Conservation (phyloP, 2,888 invertebrate species). For the Auanema sp. region DNA sequence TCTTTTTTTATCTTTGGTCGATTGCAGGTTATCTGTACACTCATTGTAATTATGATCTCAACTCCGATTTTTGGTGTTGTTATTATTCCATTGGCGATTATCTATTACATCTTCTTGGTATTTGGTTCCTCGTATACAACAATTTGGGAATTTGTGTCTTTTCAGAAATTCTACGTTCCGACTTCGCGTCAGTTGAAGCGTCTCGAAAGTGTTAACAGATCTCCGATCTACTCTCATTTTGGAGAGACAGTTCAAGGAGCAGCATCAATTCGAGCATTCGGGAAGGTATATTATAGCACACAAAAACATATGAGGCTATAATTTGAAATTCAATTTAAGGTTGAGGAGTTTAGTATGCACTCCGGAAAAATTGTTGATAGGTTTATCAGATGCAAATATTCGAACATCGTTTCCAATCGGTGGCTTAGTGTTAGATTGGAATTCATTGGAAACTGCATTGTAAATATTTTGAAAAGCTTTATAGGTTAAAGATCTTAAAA, state of each 20-base stretch:
- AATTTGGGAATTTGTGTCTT: slow-evolving; percentile 12
- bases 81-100: slow-evolving; percentile 44
- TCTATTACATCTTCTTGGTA: slow-evolving; percentile 52
- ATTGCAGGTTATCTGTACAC: slow-evolving; percentile 42
- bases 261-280: slow-evolving; percentile 64
- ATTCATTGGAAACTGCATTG: slow-evolving; percentile 91
- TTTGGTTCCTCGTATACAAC: not conserved
- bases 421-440: slow-evolving; percentile 93
- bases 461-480: slow-evolving; percentile 64
- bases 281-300: slow-evolving; percentile 27
- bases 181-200: slow-evolving; percentile 78
- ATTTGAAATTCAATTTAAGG: slow-evolving; percentile 13
- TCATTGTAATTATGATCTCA: slow-evolving; percentile 53
- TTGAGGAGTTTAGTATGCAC: slow-evolving; percentile 24
- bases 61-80: slow-evolving; percentile 56
- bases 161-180: slow-evolving; percentile 86
- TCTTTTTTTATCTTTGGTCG: slow-evolving; percentile 1
- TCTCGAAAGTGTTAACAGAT: slow-evolving; percentile 53
- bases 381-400: slow-evolving; percentile 44
- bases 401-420: slow-evolving; percentile 57
- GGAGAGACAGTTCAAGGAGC: slow-evolving; percentile 68
- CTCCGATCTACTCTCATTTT: slow-evolving; percentile 62
- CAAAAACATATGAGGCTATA: not conserved
- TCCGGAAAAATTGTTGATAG: slow-evolving; percentile 31
- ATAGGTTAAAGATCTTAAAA: not conserved